A percentile compares a stretch with the other conserved stretches of the same genome.
Evolutionary conservation across 2,888 invertebrate genomes (phyloP).

Genomic region (Limnephilus lunatus): DNA sequence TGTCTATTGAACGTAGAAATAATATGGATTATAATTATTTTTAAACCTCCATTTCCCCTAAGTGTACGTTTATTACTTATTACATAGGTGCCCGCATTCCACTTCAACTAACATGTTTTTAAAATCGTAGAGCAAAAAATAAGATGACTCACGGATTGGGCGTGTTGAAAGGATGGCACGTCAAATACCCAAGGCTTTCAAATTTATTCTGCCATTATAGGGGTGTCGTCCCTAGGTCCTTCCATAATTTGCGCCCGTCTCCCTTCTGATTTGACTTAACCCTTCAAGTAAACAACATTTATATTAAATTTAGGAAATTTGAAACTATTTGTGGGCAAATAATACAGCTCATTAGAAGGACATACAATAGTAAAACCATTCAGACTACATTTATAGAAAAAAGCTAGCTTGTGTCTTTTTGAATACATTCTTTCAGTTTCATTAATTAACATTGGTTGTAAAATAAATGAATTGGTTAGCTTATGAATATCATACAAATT

Average conservation of each 20-base stretch:
- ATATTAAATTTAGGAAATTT: no score
- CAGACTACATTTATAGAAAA: no score
- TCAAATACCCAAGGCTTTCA: neutral
- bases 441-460: no score
- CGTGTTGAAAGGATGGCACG: neutral
- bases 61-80: neutral
- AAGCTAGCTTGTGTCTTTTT: no score
- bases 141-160: neutral
- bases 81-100: no score
- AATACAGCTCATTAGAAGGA: neutral
- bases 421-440: no score
- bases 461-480: no score
- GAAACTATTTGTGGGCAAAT: no score
- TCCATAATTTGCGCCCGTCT: neutral
- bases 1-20: no score
- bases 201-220: neutral
- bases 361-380: neutral
- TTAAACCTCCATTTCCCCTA: neutral
- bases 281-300: neutral
- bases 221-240: neutral
- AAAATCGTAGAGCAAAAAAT: neutral
- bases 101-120: neutral
- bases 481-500: no score
- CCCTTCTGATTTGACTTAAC: neutral
- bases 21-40: neutral